phyloP scores from a whole-genome alignment of 2,113 vertebrate genomes.

The Cricetomys ansorgei region DNA sequence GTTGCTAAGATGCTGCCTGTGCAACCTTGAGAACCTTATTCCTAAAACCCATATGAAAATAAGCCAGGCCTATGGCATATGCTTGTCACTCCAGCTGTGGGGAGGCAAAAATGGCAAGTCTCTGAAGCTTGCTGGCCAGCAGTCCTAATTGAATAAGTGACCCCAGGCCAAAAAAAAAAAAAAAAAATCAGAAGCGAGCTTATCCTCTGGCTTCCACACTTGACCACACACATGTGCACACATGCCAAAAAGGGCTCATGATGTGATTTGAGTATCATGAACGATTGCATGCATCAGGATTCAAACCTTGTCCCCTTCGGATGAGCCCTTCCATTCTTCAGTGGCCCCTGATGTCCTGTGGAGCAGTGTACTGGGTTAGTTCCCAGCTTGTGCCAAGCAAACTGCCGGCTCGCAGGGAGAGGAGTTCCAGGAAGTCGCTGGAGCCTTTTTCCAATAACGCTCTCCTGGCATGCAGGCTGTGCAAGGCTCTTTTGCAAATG shows the following conservation, averaged over 20 bases:
- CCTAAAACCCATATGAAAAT: background rate
- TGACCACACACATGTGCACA: background rate
- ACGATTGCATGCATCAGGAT: background rate
- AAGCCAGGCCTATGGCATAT: background rate
- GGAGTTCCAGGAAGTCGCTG: constrained; percentile 62
- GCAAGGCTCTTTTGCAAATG: constrained; percentile 63
- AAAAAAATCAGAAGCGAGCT: background rate
- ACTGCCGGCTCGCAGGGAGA: constrained; percentile 53
- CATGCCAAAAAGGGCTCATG: background rate
- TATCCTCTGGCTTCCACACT: background rate
- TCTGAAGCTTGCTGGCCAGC: background rate
- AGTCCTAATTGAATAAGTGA: background rate
- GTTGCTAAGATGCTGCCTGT: background rate
- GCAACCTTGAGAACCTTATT: background rate
- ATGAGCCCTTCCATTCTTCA: background rate
- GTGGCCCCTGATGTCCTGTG: background rate
- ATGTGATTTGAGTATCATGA: background rate
- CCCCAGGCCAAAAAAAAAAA: background rate
- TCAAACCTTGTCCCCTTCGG: rapidly evolving
- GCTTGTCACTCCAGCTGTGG: background rate
- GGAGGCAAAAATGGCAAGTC: background rate
- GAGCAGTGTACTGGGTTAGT: background rate
- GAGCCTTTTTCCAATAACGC: constrained; percentile 64
- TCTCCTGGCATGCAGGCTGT: constrained; percentile 60
- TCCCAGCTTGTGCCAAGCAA: constrained; percentile 39